Conservation (phyloP, 2,113 vertebrate genomes). For the Neofelis nebulosa region DNA sequence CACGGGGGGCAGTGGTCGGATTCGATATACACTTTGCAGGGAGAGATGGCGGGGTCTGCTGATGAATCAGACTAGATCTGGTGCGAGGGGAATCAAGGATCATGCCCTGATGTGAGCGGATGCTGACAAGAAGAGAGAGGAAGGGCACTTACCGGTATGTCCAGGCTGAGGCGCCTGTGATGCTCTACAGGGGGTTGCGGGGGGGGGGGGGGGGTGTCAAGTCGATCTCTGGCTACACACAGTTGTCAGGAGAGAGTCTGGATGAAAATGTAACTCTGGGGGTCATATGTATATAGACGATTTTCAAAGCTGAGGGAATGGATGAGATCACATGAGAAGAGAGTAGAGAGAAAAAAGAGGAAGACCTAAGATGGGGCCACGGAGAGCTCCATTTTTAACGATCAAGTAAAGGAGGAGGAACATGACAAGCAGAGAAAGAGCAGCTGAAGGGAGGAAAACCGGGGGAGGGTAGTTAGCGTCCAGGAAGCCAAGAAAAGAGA, state of each 20-base stretch:
- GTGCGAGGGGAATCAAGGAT: neutral
- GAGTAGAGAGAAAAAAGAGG: neutral
- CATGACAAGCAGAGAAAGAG: neutral
- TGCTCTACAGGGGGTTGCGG: too few relatives aligned
- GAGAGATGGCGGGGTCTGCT: neutral
- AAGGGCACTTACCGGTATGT: neutral
- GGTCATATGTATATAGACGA: neutral
- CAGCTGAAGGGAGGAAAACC: neutral
- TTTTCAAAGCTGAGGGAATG: neutral
- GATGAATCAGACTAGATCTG: neutral
- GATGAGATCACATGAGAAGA: neutral
- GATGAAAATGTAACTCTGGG: neutral
- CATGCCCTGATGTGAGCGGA: neutral
- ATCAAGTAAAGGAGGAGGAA: neutral
- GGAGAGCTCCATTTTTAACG: neutral
- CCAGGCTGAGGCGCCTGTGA: neutral
- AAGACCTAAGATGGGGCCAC: neutral
- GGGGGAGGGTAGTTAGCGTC: rapidly evolving
- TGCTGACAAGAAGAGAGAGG: neutral
- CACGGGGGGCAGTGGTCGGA: neutral
- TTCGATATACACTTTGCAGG: neutral
- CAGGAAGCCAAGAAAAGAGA: neutral
- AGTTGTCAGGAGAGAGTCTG: neutral
- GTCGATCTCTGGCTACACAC: neutral
- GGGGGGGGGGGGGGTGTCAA: neutral